A percentile compares a stretch with the other conserved stretches of the same genome.
phyloP scores from a whole-genome alignment of 2,888 invertebrate genomes.

The Ethmia dodecea region DNA sequence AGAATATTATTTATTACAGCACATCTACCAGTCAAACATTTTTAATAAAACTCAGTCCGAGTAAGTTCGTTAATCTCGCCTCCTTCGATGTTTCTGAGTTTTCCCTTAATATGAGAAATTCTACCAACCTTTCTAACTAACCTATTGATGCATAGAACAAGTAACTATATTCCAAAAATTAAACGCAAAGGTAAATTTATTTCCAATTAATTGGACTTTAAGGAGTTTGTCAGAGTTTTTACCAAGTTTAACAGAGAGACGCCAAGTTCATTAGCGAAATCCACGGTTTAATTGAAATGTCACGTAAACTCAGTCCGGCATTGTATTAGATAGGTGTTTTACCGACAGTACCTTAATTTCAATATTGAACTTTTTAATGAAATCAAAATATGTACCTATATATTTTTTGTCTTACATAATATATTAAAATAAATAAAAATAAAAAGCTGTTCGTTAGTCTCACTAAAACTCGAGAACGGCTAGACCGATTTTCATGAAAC shows the following conservation, averaged over 20 bases:
- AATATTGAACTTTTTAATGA: too few species aligned
- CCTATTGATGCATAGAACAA: too few species aligned
- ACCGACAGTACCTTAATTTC: too few species aligned
- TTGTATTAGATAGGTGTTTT: slow-evolving; percentile 16
- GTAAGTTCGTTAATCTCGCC: slow-evolving; percentile 19
- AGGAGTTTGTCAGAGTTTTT: slow-evolving; percentile 39
- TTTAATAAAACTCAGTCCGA: slow-evolving; percentile 30
- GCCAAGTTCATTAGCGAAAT: slow-evolving; percentile 50
- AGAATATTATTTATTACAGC: too few species aligned
- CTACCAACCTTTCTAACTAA: too few species aligned
- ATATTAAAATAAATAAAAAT: too few species aligned
- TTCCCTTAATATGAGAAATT: too few species aligned
- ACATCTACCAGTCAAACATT: slow-evolving; percentile 30
- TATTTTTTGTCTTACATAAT: too few species aligned
- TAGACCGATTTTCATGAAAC: too few species aligned
- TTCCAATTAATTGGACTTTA: slow-evolving; percentile 39
- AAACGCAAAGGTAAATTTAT: slow-evolving; percentile 23
- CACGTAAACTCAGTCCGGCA: slow-evolving; percentile 29
- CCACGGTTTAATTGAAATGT: slow-evolving; percentile 57
- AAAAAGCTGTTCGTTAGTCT: too few species aligned
- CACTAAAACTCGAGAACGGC: too few species aligned
- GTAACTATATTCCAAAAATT: slow-evolving; percentile 6
- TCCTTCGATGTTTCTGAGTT: slow-evolving; percentile 14
- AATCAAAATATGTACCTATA: too few species aligned
- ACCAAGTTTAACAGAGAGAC: slow-evolving; percentile 34